Conservation (phyloP, 2,797 vertebrate genomes). For the Lepilemur septentrionalis region DNA sequence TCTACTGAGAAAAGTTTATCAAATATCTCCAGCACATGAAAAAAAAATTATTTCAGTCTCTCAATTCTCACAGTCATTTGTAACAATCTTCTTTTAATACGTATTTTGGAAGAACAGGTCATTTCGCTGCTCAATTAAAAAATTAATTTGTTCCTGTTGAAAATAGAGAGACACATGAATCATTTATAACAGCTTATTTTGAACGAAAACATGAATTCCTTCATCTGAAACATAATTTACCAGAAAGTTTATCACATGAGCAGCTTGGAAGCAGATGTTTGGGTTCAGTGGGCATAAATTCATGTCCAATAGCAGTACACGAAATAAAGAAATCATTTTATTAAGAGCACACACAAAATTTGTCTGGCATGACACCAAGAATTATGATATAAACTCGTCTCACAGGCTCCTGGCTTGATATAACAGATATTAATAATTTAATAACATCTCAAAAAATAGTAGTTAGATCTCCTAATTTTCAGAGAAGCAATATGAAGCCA, state of each 20-base stretch:
- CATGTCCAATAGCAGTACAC: not conserved
- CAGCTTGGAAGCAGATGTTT: constrained; percentile 43
- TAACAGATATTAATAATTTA: constrained; percentile 24
- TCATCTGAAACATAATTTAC: constrained; percentile 64
- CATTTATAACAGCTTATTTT: constrained; percentile 58
- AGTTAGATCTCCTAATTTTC: constrained; percentile 22
- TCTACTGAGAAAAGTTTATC: constrained; percentile 16
- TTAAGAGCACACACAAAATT: constrained; percentile 31
- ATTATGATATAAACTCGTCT: constrained; percentile 26
- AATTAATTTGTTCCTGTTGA: constrained; percentile 63
- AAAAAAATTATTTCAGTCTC: constrained; percentile 8
- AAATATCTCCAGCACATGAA: constrained; percentile 33
- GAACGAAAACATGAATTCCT: constrained; percentile 66
- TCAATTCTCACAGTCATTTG: constrained; percentile 8
- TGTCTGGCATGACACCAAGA: not conserved
- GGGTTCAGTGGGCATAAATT: constrained; percentile 31
- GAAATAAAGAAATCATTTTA: constrained; percentile 42
- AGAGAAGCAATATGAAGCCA: not conserved
- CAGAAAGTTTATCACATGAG: constrained; percentile 58
- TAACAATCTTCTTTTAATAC: constrained; percentile 40
- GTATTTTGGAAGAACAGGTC: constrained; percentile 58
- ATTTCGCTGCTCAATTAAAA: constrained; percentile 65
- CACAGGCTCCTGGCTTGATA: constrained; percentile 17
- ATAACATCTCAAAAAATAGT: not conserved
- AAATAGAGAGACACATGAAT: constrained; percentile 55